These are phyloP conservation scores for Chloroclysta siterata DNA, from an alignment of 2,888 invertebrate genomes.

Conservation along the genomic window DNA sequence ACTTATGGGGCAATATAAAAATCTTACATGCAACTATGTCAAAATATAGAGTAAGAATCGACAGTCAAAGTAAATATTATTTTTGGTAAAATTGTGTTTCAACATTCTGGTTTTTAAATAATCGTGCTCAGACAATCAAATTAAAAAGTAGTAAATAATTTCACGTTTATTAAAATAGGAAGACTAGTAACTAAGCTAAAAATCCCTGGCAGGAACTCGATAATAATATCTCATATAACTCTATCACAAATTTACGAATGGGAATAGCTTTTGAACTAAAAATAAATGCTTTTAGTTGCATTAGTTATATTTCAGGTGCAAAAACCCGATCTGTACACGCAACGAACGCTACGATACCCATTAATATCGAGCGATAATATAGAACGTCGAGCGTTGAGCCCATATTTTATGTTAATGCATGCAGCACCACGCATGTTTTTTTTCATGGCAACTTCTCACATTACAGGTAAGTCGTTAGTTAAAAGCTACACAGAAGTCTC, in stretches of 20 bases:
- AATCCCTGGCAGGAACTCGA: neutral
- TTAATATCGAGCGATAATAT: conserved; percentile 37
- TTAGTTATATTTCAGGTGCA: conserved; percentile 30
- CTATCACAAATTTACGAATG: neutral
- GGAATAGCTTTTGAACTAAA: neutral
- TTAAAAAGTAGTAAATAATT: too few relatives aligned
- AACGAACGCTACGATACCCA: conserved; percentile 35
- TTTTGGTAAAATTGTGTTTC: too few relatives aligned
- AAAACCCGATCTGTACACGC: conserved; percentile 30
- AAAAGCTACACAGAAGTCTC: conserved; percentile 59
- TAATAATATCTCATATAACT: neutral
- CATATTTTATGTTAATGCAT: conserved; percentile 43
- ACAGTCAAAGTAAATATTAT: too few relatives aligned
- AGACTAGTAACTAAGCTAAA: too few relatives aligned
- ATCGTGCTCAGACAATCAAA: too few relatives aligned
- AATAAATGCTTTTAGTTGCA: conserved; percentile 1
- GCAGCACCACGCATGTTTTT: conserved; percentile 41
- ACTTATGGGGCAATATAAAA: too few relatives aligned
- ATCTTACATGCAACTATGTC: too few relatives aligned
- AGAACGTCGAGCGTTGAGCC: conserved; percentile 27
- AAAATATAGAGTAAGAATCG: too few relatives aligned
- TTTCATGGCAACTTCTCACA: conserved; percentile 58
- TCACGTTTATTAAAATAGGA: too few relatives aligned
- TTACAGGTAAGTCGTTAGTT: conserved; percentile 70
- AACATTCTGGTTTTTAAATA: too few relatives aligned